Evolutionary conservation across 1,140 invertebrate genomes (phyloP), one percentile per base, ranked within the genome.

Genomic region (Sesamia nonagrioides): DNA sequence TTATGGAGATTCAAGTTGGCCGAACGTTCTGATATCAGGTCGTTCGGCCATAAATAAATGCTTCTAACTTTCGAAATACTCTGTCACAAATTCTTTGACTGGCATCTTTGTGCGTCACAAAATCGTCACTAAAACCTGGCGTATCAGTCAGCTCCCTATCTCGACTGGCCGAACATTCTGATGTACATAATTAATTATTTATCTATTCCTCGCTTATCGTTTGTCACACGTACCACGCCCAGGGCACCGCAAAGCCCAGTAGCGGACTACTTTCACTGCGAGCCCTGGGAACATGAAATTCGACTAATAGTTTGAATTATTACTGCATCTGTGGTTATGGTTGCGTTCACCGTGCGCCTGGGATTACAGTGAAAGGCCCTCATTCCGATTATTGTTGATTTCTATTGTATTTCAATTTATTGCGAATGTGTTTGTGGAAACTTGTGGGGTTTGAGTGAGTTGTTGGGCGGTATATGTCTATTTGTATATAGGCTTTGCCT

Each of bases 251-350:
- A 80, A 93, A 92, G 87, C 90, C 92, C 89, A 91, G 92, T 93
- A 94, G 92, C 91, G 73, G 78, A 63, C 85, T 80, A 93, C 92
- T 94, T 94, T 94, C 91, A 91, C 92, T 88, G 77, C 69, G 87
- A 72, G 77, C 75, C 82, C 79, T 80, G 81, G 79, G 81, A 94
- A 92, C 92, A 91, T 88, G 90, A 94, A 92, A 86, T 91, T 92
- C 91, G 91, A 92, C 91, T 94, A 93, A 92, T 93, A 90, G 86
- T 87, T 88, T 91, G 88, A 92, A 88, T 90, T 93, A 92, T 92
- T 89, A 82, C 86, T 84, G 82, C 83, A 63, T 83, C 63, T 82
- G 73, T 79, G 27, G 42, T 68, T 54, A 76, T 40, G 11, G 27
- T 60, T 61, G 63, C 78, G 61, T 79, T 77, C 42, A n/a, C 73